Evolutionary conservation across 1,140 invertebrate species (phyloP).

Genomic region (Neodiprion fabricii): DNA sequence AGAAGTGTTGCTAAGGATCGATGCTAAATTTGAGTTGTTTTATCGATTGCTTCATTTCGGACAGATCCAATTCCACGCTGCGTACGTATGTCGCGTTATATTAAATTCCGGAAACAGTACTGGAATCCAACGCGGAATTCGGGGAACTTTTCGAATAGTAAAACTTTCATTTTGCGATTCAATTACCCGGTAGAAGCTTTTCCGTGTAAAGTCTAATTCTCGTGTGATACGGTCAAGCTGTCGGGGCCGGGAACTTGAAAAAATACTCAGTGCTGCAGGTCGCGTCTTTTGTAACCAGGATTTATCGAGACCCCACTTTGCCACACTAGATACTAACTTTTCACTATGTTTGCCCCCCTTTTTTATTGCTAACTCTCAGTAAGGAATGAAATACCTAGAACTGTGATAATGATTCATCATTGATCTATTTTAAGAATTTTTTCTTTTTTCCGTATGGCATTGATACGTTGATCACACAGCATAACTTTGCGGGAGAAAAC

Average conservation of each 20-base stretch:
- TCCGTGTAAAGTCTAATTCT: slow-evolving; percentile 3
- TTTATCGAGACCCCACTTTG: background rate
- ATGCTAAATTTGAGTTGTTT: too few relatives aligned
- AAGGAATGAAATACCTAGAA: too few relatives aligned
- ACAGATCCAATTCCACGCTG: too few relatives aligned
- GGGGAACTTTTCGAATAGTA: background rate
- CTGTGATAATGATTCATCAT: too few relatives aligned
- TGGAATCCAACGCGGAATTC: background rate
- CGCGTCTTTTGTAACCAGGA: background rate
- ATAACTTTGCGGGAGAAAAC: too few relatives aligned
- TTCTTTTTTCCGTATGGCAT: too few relatives aligned
- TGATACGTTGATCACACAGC: too few relatives aligned
- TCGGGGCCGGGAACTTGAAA: background rate
- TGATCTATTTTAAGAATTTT: too few relatives aligned
- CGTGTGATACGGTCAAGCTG: slow-evolving; percentile 6
- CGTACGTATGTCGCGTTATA: background rate
- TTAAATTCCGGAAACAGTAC: background rate
- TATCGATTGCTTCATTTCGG: too few relatives aligned
- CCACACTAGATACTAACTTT: background rate
- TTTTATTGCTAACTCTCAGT: background rate
- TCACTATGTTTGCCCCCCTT: background rate
- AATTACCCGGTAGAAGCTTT: background rate
- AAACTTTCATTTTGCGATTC: slow-evolving; percentile 3
- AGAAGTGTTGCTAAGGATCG: too few relatives aligned
- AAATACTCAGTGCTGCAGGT: background rate